Percentiles rank a stretch among this genome's conserved stretches.
Evolutionary conservation across 2,797 vertebrate species (phyloP).

Genomic region (Melanotaenia trifasciata): DNA sequence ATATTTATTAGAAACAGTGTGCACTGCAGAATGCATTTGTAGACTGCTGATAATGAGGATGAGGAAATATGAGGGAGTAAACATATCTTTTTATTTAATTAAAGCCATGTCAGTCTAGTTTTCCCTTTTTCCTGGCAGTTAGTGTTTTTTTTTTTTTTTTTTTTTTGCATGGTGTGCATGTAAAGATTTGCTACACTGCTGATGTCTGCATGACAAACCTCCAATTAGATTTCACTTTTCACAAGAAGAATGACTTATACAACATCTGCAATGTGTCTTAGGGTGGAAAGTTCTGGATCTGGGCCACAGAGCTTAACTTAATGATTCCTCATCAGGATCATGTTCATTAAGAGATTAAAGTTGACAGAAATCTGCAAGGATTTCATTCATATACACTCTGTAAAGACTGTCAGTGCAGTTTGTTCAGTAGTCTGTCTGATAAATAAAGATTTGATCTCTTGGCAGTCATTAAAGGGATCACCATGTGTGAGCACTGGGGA

Average conservation of each 20-base stretch:
- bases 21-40: no score
- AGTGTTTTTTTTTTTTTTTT: background rate
- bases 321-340: slow-evolving; percentile 26
- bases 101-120: slow-evolving; percentile 7
- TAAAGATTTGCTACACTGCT: background rate
- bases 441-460: slow-evolving; percentile 62
- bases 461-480: slow-evolving; percentile 53
- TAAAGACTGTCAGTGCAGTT: slow-evolving; percentile 26
- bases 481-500: slow-evolving; percentile 24
- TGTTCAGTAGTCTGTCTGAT: slow-evolving; percentile 48
- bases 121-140: background rate
- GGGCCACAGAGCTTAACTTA: slow-evolving; percentile 1
- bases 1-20: slow-evolving; percentile 8
- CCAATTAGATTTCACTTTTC: slow-evolving; percentile 25
- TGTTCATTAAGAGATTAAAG: slow-evolving; percentile 28
- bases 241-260: background rate
- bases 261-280: background rate
- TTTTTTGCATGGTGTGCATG: background rate
- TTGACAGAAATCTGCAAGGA: slow-evolving; percentile 29
- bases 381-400: slow-evolving; percentile 40
- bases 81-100: background rate
- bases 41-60: background rate
- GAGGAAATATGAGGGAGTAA: slow-evolving; percentile 1
- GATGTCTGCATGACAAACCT: slow-evolving; percentile 4
- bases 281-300: slow-evolving; percentile 11